Evolutionary conservation across 2,888 invertebrate genomes (phyloP), one percentile per base, ranked within the genome.

Genomic region (Ethmia dodecea): DNA sequence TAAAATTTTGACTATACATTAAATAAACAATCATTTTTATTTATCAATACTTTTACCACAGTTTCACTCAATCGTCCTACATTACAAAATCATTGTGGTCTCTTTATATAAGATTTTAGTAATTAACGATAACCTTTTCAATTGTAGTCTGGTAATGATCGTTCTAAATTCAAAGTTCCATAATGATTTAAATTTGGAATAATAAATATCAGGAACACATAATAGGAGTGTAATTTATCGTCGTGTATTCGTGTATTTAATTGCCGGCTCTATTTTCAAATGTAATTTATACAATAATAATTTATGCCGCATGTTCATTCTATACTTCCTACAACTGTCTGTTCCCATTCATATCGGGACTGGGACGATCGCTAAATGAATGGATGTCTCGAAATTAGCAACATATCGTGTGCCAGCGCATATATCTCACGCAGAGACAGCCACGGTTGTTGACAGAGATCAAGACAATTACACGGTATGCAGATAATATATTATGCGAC

Each of bases 301-400:
- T 73, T 70, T 67, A 70, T 65, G 63, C 51, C 45, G 52, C 52
- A 51, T 47, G 51, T 57, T 58, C 54, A 52, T 55, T 59, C 50
- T 55, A 40, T 43, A 53, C 67, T 62, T 63, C 63, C 63, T 65
- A 56, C 55, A 55, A 52, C 46, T 70, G 72, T 75, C 73, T 72
- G 70, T 58, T 71, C 74, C 62, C 79, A 83, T 83, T 84, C 79
- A 80, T 58, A 60, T 66, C 61, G 47, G 64, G 64, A n/a, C n/a
- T n/a, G n/a, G n/a, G n/a, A n/a, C 62, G 63, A 74, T 71, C 60
- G 60, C 59, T 52, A 77, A 79, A 79, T 83, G 83, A 83, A 81
- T 80, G 80, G 76, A 65, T 68, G 73, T 63, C 71, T 61, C 73
- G 64, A 75, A 83, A 78, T 83, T 78, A 83, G 80, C 72, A 57